Base-by-base conservation (phyloP, 2,888 invertebrate genomes). In the Cantharis lateralis region DNA sequence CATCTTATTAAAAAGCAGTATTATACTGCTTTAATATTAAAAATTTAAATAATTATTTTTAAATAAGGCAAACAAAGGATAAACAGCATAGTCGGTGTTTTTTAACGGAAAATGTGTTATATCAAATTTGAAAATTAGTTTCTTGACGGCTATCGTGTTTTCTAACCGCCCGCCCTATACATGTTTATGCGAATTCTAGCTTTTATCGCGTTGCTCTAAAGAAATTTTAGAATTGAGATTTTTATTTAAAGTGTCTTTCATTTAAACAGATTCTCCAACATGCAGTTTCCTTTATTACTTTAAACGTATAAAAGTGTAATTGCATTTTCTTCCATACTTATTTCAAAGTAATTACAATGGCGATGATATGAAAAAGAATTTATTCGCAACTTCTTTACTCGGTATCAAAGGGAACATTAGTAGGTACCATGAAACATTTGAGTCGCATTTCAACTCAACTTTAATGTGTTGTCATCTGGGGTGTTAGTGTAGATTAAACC, bases 401-500 rank as follows among this genome's bases (percentile, higher is more conserved):
- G 24, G 71, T 70, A 75, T 71, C 70, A 75, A 75, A 70, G 66
- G 28, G 64, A 71, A 62, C 68, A 68, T 68, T 75, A 48, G 48
- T n/a, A 48, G 48, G 48, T 48, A 75, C 71, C 68, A 71, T 75
- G 71, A 75, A 75, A 75, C 75, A 75, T 69, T 72, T 72, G 63
- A 63, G 71, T 76, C 63, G 70, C 73, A 76, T 76, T 76, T 76
- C 76, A 76, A 73, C 70, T 73, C 64, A 62, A 73, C 76, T 76
- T 70, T 76, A 76, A 76, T 76, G 70, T 73, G 64, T 72, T 76
- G 73, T 73, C 73, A 76, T 71, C 76, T 62, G 70, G 71, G 76
- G 76, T 76, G 76, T 76, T 76, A 71, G 63, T 73, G 68, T 73
- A 76, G 76, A 76, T 76, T 73, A 76, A 72, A 76, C 73, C 70